Evolutionary conservation across 2,113 vertebrate species (phyloP), one percentile per base, ranked within the genome.

Genomic region (Copsychus sechellarum): DNA sequence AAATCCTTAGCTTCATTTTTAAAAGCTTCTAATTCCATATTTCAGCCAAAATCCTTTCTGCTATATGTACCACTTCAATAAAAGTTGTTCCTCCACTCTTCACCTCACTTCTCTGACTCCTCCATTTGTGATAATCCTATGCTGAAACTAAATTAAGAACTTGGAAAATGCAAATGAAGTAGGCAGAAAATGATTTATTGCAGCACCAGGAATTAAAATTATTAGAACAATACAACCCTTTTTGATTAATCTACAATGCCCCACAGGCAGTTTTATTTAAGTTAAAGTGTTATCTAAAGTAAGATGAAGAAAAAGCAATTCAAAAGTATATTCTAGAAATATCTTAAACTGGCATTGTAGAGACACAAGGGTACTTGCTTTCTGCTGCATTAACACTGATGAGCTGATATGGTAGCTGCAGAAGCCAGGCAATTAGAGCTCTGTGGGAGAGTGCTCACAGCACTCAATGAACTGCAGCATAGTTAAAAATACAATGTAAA

Each of bases 251-350:
- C 69, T 88, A 65, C 69, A 94, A 58, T 80, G 58, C 53, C 96
- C 51, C 83, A 84, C 38, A 6, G 42, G 72, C 81, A 93, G 92
- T 91, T 87, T 91, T 94, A 97, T 95, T 96, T 95, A 96, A 98
- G 97, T 94, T 60, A 91, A 95, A 94, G 77, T 67, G 29, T 95
- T 97, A 96, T 98, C 94, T 96, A 92, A 97, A 96, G 88, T 86
- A 96, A 96, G 78, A 95, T 25, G 60, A 94, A 96, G 94, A 67
- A 95, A 93, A 96, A 93, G 64, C 54, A 85, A 93, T 89, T 91
- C 51, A 54, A 85, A 96, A 86, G 10, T 76, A 40, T 81, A 83
- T 85, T 69, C 78, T 61, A 70, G 88, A 97, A 95, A 90, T 93
- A 60, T 64, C 86, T 93, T 80, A 77, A 97, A 95, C 78, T 76